phyloP scores from a whole-genome alignment of 2,888 invertebrate genomes.

The Mythimna loreyi region DNA sequence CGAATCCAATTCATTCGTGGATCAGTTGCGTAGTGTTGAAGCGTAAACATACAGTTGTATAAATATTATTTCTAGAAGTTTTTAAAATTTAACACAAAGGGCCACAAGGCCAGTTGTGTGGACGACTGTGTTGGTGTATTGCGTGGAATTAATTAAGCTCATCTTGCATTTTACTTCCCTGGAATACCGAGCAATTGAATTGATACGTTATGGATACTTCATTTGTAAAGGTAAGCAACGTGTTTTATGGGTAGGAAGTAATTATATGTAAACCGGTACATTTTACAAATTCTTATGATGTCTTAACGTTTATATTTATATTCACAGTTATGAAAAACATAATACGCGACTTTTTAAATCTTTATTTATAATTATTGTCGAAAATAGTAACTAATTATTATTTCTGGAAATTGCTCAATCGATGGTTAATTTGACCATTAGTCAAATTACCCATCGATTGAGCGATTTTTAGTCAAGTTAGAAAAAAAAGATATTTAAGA shows the following conservation, averaged over 20 bases:
- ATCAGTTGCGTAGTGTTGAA: slow-evolving; percentile 32
- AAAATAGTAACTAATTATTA: too few relatives aligned
- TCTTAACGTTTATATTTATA: background rate
- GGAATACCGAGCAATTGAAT: background rate
- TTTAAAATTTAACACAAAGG: slow-evolving; percentile 9
- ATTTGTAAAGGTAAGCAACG: slow-evolving; percentile 44
- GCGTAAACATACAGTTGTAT: slow-evolving; percentile 31
- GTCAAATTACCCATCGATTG: too few relatives aligned
- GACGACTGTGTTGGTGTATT: slow-evolving; percentile 7
- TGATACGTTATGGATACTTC: slow-evolving; percentile 34
- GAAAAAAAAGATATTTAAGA: too few relatives aligned
- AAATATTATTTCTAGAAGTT: slow-evolving; percentile 23
- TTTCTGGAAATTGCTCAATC: too few relatives aligned
- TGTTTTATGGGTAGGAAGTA: background rate
- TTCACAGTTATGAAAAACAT: too few relatives aligned
- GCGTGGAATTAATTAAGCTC: slow-evolving; percentile 3
- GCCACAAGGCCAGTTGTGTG: background rate
- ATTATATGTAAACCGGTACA: background rate
- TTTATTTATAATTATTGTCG: too few relatives aligned
- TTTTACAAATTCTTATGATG: background rate
- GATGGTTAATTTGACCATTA: too few relatives aligned
- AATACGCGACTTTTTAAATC: too few relatives aligned
- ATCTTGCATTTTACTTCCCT: background rate
- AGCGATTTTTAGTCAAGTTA: too few relatives aligned
- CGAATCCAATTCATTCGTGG: slow-evolving; percentile 51